Base-by-base conservation (phyloP, 2,888 invertebrate species). In the Amphipyra berbera region DNA sequence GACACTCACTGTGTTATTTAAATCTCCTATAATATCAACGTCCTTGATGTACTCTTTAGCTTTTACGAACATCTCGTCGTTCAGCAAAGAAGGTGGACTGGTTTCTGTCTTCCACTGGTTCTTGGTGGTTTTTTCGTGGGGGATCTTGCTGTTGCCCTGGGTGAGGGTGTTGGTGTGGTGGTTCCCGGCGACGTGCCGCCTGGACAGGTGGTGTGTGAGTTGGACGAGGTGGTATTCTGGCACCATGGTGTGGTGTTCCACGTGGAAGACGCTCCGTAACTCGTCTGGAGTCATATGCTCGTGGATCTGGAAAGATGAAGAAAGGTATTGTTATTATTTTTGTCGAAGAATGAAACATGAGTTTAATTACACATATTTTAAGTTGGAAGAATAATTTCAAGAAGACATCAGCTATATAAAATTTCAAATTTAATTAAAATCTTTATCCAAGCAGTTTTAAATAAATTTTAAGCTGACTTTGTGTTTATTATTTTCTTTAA, bases 231-330 rank as follows among this genome's bases (percentile, higher is more conserved):
- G 97, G 92, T 98, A 98, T 79, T 97, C 95, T 71, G 98, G 98
- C 83, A 98, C 97, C 88, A 96, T 95, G 82, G 96, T 96, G 89
- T 96, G 96, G 83, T 96, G 95, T 65, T 97, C 97, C 80, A 98
- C 97, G 92, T 98, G 98, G 94, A 98, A 98, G 73, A 98, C 96
- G 86, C 96, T 96, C 88, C 96, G 96, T 85, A 98, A 95, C 94
- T 98, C 98, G 70, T 97, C 97, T 86, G 96, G 91, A 78, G 97
- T 97, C 98, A 98, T 98, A 88, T 97, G 97, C 95, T 97, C 97
- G 96, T 98, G 98, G 87, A 98, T 96, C 98, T 98, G 97, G 54
- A 96, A 96, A 88, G 88, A 89, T 83, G 12, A 6, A 82, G 68
- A 77, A 45, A 50, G 10, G n/a, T 35, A 37, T 21, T 62, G 73